These are phyloP conservation scores for Stichodactyla mertensii DNA, from an alignment of 64 coral and sea anemone species.

Conservation along the genomic window DNA sequence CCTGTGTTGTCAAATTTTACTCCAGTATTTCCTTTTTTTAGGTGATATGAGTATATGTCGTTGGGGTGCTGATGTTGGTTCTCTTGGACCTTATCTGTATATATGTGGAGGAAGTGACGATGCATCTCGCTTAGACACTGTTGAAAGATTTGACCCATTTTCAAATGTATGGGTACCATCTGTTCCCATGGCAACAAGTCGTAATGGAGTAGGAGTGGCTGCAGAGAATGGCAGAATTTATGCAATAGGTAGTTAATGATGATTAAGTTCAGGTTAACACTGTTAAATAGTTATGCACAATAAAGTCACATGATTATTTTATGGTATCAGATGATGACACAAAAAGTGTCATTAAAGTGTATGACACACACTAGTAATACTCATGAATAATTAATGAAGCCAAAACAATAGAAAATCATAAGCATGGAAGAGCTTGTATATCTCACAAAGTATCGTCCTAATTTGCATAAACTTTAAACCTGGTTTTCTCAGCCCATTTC, in stretches of 20 bases:
- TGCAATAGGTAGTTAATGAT: constrained; percentile 65
- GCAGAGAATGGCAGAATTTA: constrained; percentile 93
- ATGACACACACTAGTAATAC: no score
- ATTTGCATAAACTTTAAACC: no score
- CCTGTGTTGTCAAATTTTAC: neutral
- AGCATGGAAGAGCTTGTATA: no score
- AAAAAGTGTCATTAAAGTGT: no score
- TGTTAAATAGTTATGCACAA: neutral
- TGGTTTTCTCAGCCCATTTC: no score
- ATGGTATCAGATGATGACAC: neutral
- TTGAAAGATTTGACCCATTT: constrained; percentile 93
- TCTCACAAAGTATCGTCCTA: no score
- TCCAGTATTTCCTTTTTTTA: constrained; percentile 2
- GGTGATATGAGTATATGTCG: constrained; percentile 99
- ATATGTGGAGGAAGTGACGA: constrained; percentile 99
- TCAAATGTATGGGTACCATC: constrained; percentile 93
- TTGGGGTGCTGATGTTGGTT: constrained; percentile 90
- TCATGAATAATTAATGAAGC: no score
- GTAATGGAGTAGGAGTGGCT: constrained; percentile 93
- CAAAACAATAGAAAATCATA: no score
- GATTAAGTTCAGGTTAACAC: no score
- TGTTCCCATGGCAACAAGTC: constrained; percentile 88
- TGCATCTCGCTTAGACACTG: constrained; percentile 82
- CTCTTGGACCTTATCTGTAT: constrained; percentile 87
- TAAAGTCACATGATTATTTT: neutral